Conservation (phyloP, 2,888 invertebrate species). For the Sericinus montela region DNA sequence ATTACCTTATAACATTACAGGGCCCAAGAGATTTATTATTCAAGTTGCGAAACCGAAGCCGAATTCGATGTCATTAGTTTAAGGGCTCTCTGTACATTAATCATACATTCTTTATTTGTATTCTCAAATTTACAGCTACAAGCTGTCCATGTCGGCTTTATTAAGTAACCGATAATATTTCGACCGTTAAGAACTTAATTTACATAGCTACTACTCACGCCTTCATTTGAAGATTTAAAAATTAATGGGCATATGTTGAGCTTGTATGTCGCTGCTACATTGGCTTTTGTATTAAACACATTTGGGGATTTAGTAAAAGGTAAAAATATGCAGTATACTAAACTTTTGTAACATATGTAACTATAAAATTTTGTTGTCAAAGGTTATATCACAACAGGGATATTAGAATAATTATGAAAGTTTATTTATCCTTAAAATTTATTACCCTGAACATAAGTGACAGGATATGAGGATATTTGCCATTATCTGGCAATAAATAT, state of each 20-base stretch:
- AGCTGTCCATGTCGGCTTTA: background rate
- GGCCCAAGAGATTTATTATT: slow-evolving; percentile 51
- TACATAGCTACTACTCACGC: background rate
- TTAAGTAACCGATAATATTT: background rate
- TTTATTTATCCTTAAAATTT: too few species aligned
- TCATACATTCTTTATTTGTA: slow-evolving; percentile 42
- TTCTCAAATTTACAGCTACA: background rate
- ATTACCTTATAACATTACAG: slow-evolving; percentile 35
- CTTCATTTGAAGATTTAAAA: background rate
- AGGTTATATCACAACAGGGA: too few species aligned
- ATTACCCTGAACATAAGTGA: too few species aligned
- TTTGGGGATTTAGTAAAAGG: too few species aligned
- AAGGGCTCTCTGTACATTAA: slow-evolving; percentile 50
- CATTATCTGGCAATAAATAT: slow-evolving; percentile 10
- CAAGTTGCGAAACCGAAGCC: slow-evolving; percentile 47
- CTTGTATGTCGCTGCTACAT: too few species aligned
- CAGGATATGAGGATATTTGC: background rate
- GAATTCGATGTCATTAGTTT: slow-evolving; percentile 56
- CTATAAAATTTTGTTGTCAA: too few species aligned
- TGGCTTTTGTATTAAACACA: too few species aligned
- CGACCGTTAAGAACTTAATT: background rate
- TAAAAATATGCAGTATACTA: too few species aligned
- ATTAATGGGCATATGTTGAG: too few species aligned
- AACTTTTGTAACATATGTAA: too few species aligned
- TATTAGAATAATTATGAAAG: too few species aligned